Base-by-base conservation (phyloP, 2,888 invertebrate species). In the Anoplius nigerrimus region DNA sequence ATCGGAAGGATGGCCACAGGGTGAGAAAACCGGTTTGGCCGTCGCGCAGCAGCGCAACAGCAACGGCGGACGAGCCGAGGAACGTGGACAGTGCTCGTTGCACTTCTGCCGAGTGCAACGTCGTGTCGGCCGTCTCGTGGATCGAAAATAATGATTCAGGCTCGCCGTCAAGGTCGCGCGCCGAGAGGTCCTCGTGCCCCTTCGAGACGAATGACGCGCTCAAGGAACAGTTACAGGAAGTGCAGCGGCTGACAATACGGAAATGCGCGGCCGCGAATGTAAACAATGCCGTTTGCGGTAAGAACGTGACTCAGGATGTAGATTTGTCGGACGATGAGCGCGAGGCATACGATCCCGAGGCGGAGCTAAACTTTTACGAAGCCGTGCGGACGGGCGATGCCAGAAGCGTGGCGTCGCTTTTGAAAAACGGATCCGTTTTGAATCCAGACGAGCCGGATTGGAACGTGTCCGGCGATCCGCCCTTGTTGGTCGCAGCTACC, bases 371-470 rank as follows among this genome's bases (percentile, higher is more conserved):
- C 66, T 85, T 85, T 64, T 82, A 86, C 62, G 83, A 84, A 66
- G 86, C 85, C 18, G 82, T 86, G 42, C 79, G 85, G 34, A 74
- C 80, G 24, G 84, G 85, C 34, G 84, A 86, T 67, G 80, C 77
- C 22, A 74, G 72, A 55, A 76, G 72, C 59, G 79, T 85, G 60
- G 79, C 79, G 62, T 69, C 74, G 55, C 75, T 85, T 60, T 72
- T 85, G 46, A 71, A 79, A 45, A 71, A 69, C 56, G 83, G 84
- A 27, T 75, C 75, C 21, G 74, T 82, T 69, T 75, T 79, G 65
- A 81, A 87, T 73, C 83, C 85, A 57, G 84, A 88, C 80, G 87
- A 87, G 77, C 87, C 87, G 67, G 86, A 88, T 82, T 87, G 87
- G 87, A 83, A 85, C 72, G 84, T 84, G 53, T 86, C 85, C 62